Conservation (phyloP, 2,888 invertebrate genomes). For the Scotopteryx bipunctaria region DNA sequence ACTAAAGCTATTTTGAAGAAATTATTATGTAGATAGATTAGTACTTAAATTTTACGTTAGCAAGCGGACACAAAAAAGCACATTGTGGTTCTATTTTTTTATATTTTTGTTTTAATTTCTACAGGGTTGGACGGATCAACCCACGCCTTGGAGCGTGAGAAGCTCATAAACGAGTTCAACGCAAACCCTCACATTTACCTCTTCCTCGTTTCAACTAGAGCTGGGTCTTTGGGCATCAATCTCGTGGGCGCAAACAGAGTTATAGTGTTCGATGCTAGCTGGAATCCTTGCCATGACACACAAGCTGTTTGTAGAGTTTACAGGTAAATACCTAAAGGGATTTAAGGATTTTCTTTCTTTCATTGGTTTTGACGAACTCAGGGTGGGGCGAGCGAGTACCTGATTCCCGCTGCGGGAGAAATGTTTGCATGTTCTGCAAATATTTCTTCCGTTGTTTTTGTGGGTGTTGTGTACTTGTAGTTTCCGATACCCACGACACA, state of each 20-base stretch:
- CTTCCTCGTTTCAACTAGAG: constrained; percentile 98
- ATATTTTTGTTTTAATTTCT: constrained; percentile 35
- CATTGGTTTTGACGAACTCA: too few relatives aligned
- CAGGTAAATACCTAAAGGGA: constrained; percentile 59
- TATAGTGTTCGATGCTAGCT: constrained; percentile 98
- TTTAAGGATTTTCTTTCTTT: too few relatives aligned
- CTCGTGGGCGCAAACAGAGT: constrained; percentile 98
- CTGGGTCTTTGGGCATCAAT: constrained; percentile 98
- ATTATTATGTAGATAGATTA: too few relatives aligned
- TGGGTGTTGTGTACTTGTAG: too few relatives aligned
- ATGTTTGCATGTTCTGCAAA: too few relatives aligned
- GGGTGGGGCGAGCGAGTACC: too few relatives aligned
- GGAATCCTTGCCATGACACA: constrained; percentile 99
- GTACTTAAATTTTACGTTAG: too few relatives aligned
- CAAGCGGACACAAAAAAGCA: too few relatives aligned
- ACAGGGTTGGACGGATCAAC: constrained; percentile 97
- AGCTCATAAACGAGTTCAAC: constrained; percentile 98
- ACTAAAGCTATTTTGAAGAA: too few relatives aligned
- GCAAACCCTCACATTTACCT: constrained; percentile 92
- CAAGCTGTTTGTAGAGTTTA: constrained; percentile 99
- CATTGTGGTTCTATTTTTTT: neutral
- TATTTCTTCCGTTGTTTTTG: too few relatives aligned
- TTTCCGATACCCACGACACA: too few relatives aligned
- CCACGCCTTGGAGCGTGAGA: constrained; percentile 96
- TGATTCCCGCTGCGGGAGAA: too few relatives aligned